Conservation (phyloP, 53 echinoderm and acorn worm species). For the Paracentrotus lividus region DNA sequence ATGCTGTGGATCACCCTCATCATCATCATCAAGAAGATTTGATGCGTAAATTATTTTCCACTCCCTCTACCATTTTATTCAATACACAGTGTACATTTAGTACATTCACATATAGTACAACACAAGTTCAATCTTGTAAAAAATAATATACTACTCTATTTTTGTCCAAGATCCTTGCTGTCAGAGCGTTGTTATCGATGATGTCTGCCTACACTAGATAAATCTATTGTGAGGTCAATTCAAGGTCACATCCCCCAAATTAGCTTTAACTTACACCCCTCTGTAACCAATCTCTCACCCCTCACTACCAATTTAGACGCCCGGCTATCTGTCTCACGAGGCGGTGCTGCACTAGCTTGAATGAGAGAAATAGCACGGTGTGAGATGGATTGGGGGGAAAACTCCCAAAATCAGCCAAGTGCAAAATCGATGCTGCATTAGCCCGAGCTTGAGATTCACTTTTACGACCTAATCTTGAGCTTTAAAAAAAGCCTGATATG, state of each 20-base stretch:
- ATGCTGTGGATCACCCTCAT: too few species aligned
- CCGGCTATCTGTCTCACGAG: background rate
- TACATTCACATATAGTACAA: background rate
- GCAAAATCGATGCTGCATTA: too few species aligned
- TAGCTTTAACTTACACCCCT: slow-evolving; percentile 5
- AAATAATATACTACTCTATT: background rate
- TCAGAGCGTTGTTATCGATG: slow-evolving; percentile 23
- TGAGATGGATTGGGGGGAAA: too few species aligned
- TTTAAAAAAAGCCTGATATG: too few species aligned
- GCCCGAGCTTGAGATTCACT: too few species aligned
- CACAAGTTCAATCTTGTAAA: background rate
- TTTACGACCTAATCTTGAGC: too few species aligned
- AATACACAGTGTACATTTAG: background rate
- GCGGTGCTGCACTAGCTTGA: too few species aligned
- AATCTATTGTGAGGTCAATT: background rate
- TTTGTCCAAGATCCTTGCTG: background rate
- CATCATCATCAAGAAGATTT: too few species aligned
- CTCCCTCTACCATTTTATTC: background rate
- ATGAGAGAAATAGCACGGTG: too few species aligned
- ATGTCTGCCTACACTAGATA: background rate
- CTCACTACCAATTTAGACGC: background rate
- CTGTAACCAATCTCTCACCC: background rate
- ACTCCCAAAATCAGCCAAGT: too few species aligned
- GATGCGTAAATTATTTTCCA: background rate
- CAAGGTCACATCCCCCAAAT: slow-evolving; percentile 8